Evolutionary conservation across 2,113 vertebrate species (phyloP), one percentile per base, ranked within the genome.

Genomic region (Pundamilia nyererei): DNA sequence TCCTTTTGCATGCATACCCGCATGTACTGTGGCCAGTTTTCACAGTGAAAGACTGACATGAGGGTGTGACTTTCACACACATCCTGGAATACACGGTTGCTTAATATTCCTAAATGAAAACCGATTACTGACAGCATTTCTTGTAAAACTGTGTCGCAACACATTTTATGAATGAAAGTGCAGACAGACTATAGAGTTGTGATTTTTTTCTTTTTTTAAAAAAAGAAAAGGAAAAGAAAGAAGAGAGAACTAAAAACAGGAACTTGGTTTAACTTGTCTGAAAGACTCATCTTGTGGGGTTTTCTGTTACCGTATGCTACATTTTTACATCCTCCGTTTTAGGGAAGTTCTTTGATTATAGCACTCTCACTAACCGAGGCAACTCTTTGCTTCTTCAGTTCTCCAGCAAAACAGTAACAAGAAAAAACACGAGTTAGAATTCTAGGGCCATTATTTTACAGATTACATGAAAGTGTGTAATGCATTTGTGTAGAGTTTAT

Each of bases 61-160:
- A 45, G 83, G 85, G 86, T 65, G 92, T 89, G 84, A 85, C 87
- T 80, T 65, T 17, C 5, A 65, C 80, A 68, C 65, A 84, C 75
- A 82, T 90, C 51, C 89, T 19, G 83, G 80, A 91, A 92, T 33
- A 21, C 3, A 35, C 45, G 35, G 19, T 94, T 95, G 91, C 94
- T 40, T 83, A 75, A 93, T 68, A 77, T 42, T 45, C 21, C 42
- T 33, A 31, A 81, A 17, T 81, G 33, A 68, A 85, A 86, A 70
- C 45, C 29, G 55, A 79, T 53, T 35, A 26, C 54, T 55, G 70
- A 29, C 19, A 77, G 3, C 12, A 38, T 86, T 93, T 95, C 90
- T 79, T 6, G 6, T 88, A 89, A 93, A 38, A 11, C 5, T 62
- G 62, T 77, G 84, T 91, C 29, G 85, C 87, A 89, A 93, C 33